Evolutionary conservation across 2,113 vertebrate genomes (phyloP).

Genomic region (Ammospiza caudacuta): DNA sequence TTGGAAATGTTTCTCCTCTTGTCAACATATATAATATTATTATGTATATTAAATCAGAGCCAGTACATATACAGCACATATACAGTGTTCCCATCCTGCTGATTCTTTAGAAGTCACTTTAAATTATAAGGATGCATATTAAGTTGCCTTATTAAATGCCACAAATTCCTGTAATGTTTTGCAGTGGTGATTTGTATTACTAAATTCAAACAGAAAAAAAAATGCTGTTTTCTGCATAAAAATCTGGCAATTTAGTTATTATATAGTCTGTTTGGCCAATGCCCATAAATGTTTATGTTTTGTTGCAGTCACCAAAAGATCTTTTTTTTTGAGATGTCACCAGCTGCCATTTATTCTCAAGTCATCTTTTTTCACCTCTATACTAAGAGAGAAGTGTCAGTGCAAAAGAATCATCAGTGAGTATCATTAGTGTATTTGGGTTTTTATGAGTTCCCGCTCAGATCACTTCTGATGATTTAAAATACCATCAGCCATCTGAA

Average conservation of each 20-base stretch:
- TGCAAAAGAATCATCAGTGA: neutral
- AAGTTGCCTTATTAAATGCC: constrained; percentile 59
- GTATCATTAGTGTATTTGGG: neutral
- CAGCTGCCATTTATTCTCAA: neutral
- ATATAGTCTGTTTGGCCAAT: neutral
- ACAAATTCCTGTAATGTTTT: constrained; percentile 24
- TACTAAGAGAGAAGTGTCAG: neutral
- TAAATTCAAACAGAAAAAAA: neutral
- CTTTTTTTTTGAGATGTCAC: neutral
- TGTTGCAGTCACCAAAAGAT: neutral
- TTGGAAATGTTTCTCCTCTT: neutral
- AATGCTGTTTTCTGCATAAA: constrained; percentile 38
- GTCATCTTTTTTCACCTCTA: neutral
- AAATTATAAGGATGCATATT: constrained; percentile 27
- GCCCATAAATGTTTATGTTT: neutral
- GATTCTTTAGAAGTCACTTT: neutral
- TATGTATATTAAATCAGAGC: neutral
- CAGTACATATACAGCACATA: neutral
- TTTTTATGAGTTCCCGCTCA: neutral
- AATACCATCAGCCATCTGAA: neutral
- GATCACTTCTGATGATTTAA: neutral
- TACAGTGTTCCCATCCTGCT: neutral
- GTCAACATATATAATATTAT: neutral
- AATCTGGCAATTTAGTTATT: constrained; percentile 55
- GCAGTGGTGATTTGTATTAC: constrained; percentile 22